Base-by-base conservation (phyloP, 2,888 invertebrate species). In the Balanococcus diminutus region DNA sequence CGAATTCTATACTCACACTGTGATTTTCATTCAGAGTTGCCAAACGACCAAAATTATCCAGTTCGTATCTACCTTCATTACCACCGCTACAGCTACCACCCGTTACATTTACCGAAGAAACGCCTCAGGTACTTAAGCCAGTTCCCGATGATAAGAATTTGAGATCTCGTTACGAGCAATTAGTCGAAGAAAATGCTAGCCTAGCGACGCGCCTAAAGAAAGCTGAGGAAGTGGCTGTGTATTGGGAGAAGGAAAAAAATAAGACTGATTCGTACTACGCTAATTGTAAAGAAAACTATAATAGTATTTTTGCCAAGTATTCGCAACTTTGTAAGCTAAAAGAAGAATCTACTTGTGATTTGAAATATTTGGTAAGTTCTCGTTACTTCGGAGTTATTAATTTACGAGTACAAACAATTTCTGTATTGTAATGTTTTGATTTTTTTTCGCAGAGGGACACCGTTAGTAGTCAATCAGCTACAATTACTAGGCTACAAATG, bases 151-250 rank as follows among this genome's bases (percentile, higher is more conserved):
- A 25, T 32, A 19, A 32, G 6, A 32, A 75, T 32, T n/a, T 32
- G 32, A 75, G 32, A 75, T 75, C 32, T 75, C 75, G 67, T 75
- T 75, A 75, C 75, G 75, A 75, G 36, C 75, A 75, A 75, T 32
- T 75, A 32, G n/a, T 32, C 31, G 28, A 75, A 8, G 75, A 75
- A 32, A 75, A 75, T 14, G 32, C 28, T 19, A 36, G 32, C 32
- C 28, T 75, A 28, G n/a, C 32, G 8, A 36, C 75, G 32, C 75
- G 75, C 9, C 75, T 75, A 9, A 75, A 75, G n/a, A 75, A 75
- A 32, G 32, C 32, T 14, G 75, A 75, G 36, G 75, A 75, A 25
- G n/a, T 32, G 75, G 32, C 31, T 75, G 32, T 75, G 75, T 32
- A 11, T 75, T 32, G 31, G 75, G 32, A 75, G 9, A 75, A 75